Evolutionary conservation across 1,140 invertebrate species (phyloP).

Genomic region (Lordiphosa stackelbergi): DNA sequence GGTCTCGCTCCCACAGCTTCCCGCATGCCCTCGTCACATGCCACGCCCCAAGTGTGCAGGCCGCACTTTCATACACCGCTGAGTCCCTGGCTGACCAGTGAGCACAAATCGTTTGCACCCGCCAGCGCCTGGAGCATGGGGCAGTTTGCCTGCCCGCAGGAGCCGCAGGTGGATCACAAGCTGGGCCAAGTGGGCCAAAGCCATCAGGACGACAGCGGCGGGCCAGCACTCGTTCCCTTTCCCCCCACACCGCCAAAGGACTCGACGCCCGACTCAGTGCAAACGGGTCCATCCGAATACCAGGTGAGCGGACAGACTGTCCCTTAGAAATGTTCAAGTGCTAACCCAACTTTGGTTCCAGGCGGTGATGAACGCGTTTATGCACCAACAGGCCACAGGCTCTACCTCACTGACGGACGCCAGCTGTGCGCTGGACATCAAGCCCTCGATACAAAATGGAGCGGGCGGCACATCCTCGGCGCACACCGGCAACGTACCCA

Average conservation of each 20-base stretch:
- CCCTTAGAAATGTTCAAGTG: too few relatives aligned
- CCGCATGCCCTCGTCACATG: conserved; percentile 81
- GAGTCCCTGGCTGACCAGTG: conserved; percentile 89
- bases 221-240: conserved; percentile 85
- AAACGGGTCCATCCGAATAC: conserved; percentile 80
- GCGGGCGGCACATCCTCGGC: conserved; percentile 58
- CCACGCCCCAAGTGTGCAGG: conserved; percentile 86
- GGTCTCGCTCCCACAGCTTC: too few relatives aligned
- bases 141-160: conserved; percentile 77
- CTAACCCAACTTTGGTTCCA: conserved; percentile 7
- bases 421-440: conserved; percentile 84
- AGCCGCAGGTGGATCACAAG: conserved; percentile 76
- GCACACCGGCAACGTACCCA: conserved; percentile 39
- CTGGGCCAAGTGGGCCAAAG: conserved; percentile 74
- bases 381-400: conserved; percentile 77
- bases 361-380: conserved; percentile 77
- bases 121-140: conserved; percentile 77
- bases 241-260: conserved; percentile 96
- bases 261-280: conserved; percentile 91
- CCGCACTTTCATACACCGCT: conserved; percentile 93
- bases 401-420: conserved; percentile 77
- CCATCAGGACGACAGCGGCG: conserved; percentile 71
- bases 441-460: conserved; percentile 82
- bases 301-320: conserved; percentile 68
- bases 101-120: conserved; percentile 80